Conservation (phyloP, 2,797 vertebrate genomes). For the Erpetoichthys calabaricus region DNA sequence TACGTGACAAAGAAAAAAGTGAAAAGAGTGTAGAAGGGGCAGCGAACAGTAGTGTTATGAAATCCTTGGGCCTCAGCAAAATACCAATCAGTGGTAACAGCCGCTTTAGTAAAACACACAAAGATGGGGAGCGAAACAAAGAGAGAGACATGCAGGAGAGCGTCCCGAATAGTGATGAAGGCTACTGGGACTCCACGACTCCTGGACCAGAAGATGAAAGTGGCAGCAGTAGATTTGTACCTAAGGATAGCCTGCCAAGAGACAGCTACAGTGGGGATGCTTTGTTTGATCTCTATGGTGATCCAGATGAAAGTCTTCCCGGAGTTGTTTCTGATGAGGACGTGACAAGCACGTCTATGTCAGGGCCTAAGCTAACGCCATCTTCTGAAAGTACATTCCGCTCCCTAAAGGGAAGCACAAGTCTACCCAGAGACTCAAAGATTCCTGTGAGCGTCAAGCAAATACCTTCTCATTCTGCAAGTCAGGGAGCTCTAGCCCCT, state of each 20-base stretch:
- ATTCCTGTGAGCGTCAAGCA: slow-evolving; percentile 84
- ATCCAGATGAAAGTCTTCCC: slow-evolving; percentile 57
- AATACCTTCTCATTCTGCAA: slow-evolving; percentile 61
- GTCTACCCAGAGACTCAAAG: slow-evolving; percentile 80
- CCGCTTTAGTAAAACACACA: slow-evolving; percentile 42
- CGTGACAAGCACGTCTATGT: slow-evolving; percentile 45
- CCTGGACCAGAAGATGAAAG: slow-evolving; percentile 71
- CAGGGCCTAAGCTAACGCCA: slow-evolving; percentile 54
- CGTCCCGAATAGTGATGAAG: slow-evolving; percentile 72
- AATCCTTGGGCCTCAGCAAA: slow-evolving; percentile 63
- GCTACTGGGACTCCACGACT: slow-evolving; percentile 87
- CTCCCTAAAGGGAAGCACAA: slow-evolving; percentile 72
- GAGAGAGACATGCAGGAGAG: slow-evolving; percentile 62
- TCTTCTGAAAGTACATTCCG: slow-evolving; percentile 56
- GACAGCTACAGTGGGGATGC: slow-evolving; percentile 86
- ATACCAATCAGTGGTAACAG: slow-evolving; percentile 61
- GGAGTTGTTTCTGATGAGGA: slow-evolving; percentile 36
- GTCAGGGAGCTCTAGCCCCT: slow-evolving; percentile 59
- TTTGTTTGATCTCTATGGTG: slow-evolving; percentile 74
- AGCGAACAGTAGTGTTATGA: slow-evolving; percentile 25
- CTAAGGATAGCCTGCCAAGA: slow-evolving; percentile 55
- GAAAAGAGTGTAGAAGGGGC: slow-evolving; percentile 17
- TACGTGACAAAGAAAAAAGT: slow-evolving; percentile 28
- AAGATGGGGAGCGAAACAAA: slow-evolving; percentile 39
- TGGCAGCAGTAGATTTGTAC: slow-evolving; percentile 33